Conservation (phyloP, 2,113 vertebrate species). For the Syrmaticus mikado region DNA sequence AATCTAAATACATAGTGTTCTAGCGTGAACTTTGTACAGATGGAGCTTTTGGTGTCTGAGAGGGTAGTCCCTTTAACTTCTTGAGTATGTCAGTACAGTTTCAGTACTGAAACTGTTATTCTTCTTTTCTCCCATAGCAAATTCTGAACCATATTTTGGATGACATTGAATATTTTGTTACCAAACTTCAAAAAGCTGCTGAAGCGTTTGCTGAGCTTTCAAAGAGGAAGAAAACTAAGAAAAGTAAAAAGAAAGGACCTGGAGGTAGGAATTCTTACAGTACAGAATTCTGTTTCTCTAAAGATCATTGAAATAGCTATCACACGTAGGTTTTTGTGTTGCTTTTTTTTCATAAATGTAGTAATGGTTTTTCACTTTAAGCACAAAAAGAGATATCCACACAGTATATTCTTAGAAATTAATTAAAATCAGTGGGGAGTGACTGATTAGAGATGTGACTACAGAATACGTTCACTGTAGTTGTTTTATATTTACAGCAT, state of each 20-base stretch:
- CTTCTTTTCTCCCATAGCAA: slow-evolving; percentile 82
- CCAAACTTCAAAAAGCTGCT: slow-evolving; percentile 93
- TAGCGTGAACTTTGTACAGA: not conserved
- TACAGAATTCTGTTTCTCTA: not conserved
- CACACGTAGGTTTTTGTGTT: not conserved
- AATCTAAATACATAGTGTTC: not conserved
- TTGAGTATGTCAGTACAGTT: not conserved
- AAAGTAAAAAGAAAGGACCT: slow-evolving; percentile 90
- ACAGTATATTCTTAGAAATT: not conserved
- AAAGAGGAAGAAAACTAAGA: slow-evolving; percentile 91
- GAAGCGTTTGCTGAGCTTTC: slow-evolving; percentile 92
- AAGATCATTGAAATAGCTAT: not conserved
- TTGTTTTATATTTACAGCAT: not conserved
- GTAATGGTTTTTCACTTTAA: not conserved
- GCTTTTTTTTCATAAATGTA: not conserved
- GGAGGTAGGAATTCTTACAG: slow-evolving; percentile 82
- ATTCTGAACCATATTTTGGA: slow-evolving; percentile 98
- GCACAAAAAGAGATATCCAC: not conserved
- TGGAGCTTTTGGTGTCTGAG: not conserved
- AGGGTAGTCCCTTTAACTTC: not conserved
- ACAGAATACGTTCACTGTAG: not conserved
- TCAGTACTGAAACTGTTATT: not conserved
- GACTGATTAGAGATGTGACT: not conserved
- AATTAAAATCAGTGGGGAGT: not conserved
- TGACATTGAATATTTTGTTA: slow-evolving; percentile 95